phyloP scores from a whole-genome alignment of 2,113 vertebrate genomes.

The Pteronura brasiliensis region DNA sequence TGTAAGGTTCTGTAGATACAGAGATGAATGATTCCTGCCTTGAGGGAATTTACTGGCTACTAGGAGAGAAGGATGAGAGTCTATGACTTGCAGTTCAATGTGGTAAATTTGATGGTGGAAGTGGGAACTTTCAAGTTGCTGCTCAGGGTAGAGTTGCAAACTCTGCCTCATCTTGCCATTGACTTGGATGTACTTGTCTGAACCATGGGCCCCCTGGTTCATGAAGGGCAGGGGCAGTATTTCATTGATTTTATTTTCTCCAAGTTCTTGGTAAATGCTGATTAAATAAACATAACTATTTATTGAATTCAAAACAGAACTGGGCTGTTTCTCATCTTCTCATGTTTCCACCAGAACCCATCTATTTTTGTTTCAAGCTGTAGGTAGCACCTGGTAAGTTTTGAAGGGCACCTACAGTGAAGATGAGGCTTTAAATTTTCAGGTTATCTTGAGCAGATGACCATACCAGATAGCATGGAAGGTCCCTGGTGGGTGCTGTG shows the following conservation, averaged over 20 bases:
- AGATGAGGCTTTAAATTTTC: not conserved
- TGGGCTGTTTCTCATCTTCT: not conserved
- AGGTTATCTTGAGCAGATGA: not conserved
- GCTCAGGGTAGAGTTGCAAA: not conserved
- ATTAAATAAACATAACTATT: not conserved
- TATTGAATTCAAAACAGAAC: not conserved
- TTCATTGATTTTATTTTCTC: not conserved
- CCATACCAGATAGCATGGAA: not conserved
- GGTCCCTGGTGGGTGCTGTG: not conserved
- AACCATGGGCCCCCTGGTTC: accelerated
- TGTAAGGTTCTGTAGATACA: not conserved
- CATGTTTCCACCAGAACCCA: not conserved
- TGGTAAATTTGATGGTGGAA: not conserved
- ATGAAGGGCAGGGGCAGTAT: too few species aligned
- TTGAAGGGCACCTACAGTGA: not conserved
- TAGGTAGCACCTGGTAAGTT: not conserved
- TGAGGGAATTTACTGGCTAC: not conserved
- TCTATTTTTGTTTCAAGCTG: not conserved
- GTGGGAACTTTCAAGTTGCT: not conserved
- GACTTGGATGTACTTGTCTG: not conserved
- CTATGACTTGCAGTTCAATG: not conserved
- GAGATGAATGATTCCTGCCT: not conserved
- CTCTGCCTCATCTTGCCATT: not conserved
- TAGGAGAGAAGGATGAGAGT: not conserved
- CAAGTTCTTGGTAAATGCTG: not conserved